Evolutionary conservation across 2,113 vertebrate species (phyloP), one percentile per base, ranked within the genome.

Genomic region (Falcunculus frontatus): DNA sequence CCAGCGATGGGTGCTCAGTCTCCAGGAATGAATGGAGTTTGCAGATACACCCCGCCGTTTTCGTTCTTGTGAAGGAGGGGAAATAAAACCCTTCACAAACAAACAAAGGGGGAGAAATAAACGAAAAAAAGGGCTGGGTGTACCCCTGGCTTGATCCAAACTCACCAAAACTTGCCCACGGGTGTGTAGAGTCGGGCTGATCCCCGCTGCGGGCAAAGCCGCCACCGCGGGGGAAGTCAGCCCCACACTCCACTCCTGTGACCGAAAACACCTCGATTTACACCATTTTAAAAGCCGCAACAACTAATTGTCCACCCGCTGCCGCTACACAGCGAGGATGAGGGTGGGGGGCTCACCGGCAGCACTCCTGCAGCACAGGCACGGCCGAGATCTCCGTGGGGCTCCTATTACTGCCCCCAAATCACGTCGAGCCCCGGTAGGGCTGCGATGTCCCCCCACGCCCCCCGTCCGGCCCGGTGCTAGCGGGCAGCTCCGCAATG

Each of bases 401-500:
- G 10, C 16, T 84, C 29, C 23, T 26, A 1, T 60, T 55, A 21
- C 11, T 42, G 56, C 15, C 42, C 35, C 25, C 23, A 52, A 56
- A 25, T 39, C 5, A 10, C 27, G 33, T 0, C 0, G 22, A 46
- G 27, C 22, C 60, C 19, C 11, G 9, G 3, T 7, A 17, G 17
- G n/a, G 10, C 11, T n/a, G 57, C 11, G 21, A 21, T 16, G 16
- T 47, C 1, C 22, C 21, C n/a, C 3, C 21, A 10, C 9, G 1
- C 7, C 16, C 32, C 13, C 25, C 3, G 35, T 11, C 37, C 41
- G n/a, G 47, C 3, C 42, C 55, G 18, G 49, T 9, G 35, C 8
- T 5, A 17, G 56, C 35, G 35, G 62, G 63, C 67, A 52, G 86
- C 88, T 91, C 95, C 46, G 95, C 96, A 92, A 89, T 96, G 96